phyloP scores from a whole-genome alignment of 2,888 invertebrate genomes.

The Apamea crenata region DNA sequence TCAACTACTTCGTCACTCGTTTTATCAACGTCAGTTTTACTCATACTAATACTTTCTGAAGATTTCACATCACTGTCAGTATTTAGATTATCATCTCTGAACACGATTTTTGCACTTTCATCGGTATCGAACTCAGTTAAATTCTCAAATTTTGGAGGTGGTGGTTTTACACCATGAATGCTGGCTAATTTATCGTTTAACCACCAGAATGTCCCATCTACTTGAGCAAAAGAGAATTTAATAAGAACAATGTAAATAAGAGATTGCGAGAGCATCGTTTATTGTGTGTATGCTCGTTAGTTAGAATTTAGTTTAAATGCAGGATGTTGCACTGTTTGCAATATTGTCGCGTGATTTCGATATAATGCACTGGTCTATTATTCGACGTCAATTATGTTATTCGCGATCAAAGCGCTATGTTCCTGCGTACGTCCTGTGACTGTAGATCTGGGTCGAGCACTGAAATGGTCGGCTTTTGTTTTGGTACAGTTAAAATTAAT shows the following conservation, averaged over 20 bases:
- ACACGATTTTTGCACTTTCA: slow-evolving; percentile 81
- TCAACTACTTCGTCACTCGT: slow-evolving; percentile 1
- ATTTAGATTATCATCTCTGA: slow-evolving; percentile 73
- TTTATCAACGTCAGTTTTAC: slow-evolving; percentile 19
- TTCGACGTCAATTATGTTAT: slow-evolving; percentile 79
- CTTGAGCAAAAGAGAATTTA: slow-evolving; percentile 75
- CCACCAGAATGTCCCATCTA: slow-evolving; percentile 87
- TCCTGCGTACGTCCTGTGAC: slow-evolving; percentile 74
- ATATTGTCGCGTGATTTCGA: slow-evolving; percentile 79
- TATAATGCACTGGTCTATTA: slow-evolving; percentile 77
- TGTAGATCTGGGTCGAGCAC: slow-evolving; percentile 70
- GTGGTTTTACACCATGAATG: slow-evolving; percentile 71
- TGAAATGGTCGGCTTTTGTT: slow-evolving; percentile 71
- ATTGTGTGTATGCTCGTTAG: slow-evolving; percentile 65
- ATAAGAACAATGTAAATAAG: slow-evolving; percentile 70
- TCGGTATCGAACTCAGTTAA: slow-evolving; percentile 81
- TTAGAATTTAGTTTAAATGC: slow-evolving; percentile 73
- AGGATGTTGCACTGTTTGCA: slow-evolving; percentile 82
- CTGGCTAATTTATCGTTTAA: slow-evolving; percentile 78
- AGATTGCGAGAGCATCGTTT: slow-evolving; percentile 73
- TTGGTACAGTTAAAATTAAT: slow-evolving; percentile 56
- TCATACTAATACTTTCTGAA: slow-evolving; percentile 29
- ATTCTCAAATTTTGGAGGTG: slow-evolving; percentile 78
- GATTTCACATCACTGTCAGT: slow-evolving; percentile 36
- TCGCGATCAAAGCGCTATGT: slow-evolving; percentile 72